Evolutionary conservation across 2,888 invertebrate genomes (phyloP), one percentile per base, ranked within the genome.

Genomic region (Pheosia tremula): DNA sequence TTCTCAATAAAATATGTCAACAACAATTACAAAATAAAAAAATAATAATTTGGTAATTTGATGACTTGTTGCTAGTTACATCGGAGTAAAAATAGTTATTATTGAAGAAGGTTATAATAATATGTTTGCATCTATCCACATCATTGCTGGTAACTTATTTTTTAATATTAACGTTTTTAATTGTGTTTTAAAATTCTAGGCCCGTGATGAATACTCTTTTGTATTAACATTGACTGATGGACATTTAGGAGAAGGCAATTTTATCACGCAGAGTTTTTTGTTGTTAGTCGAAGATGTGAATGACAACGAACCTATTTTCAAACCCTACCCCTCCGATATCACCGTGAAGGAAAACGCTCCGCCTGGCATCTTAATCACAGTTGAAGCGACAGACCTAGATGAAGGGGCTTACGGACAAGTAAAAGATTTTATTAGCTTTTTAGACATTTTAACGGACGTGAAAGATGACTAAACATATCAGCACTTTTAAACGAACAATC

Each of bases 371-470:
- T 90, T 98, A 56, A 94, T 96, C 11, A 96, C 97, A 2, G 95
- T 98, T 39, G 97, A 98, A 90, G 98, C 98, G 10, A 97, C 96
- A 5, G 98, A 98, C 86, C 95, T 96, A 58, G 98, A 98, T 83
- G 97, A 98, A 90, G 98, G 98, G 56, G 97, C 98, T 50, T 98
- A 98, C 80, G 98, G 98, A 53, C 98, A 98, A 94, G 97, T 95
- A 88, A 39, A n/a, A 9, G 10, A 9, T n/a, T 47, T 47, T 9
- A 9, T 43, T 43, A 9, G 3, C 1, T 43, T 43, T 3, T 43
- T 43, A 9, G 9, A 43, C 1, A 43, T 8, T 9, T 24, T 24
- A 1, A 24, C 24, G 24, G 24, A 24, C 24, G 24, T 24, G 24
- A 24, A 24, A 24, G 24, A 24, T 24, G 24, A 24, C 24, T 24